These are phyloP conservation scores for Heterotilapia buettikoferi DNA, from an alignment of 2,113 vertebrate species.

Conservation along the genomic window DNA sequence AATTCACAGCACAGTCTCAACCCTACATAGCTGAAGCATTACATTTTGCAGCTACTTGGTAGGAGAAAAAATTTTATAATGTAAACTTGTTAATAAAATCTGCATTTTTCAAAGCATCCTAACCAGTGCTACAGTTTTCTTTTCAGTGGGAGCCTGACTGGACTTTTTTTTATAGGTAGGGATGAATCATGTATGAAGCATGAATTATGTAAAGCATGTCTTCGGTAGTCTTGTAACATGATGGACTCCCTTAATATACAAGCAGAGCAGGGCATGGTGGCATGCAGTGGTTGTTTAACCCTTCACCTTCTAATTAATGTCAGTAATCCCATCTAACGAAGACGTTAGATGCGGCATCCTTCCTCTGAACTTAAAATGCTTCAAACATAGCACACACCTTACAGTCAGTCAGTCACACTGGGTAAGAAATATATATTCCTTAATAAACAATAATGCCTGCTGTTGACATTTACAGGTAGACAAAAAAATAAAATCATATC, in stretches of 20 bases:
- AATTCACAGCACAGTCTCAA: neutral
- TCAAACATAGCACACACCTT: neutral
- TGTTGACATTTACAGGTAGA: neutral
- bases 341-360: rapidly evolving
- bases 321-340: neutral
- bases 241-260: neutral
- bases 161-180: neutral
- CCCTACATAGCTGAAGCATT: neutral
- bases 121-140: neutral
- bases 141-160: neutral
- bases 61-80: rapidly evolving
- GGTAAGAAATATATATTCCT: neutral
- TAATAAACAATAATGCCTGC: neutral
- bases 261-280: neutral
- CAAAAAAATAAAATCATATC: neutral
- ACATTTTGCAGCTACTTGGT: neutral
- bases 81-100: neutral
- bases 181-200: slow-evolving; percentile 9
- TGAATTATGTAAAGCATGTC: slow-evolving; percentile 16
- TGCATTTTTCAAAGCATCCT: neutral
- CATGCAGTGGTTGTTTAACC: neutral
- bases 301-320: neutral
- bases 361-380: neutral
- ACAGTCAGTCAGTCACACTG: neutral
- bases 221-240: neutral